Conservation (phyloP, 2,888 invertebrate species). For the Blera fallax region DNA sequence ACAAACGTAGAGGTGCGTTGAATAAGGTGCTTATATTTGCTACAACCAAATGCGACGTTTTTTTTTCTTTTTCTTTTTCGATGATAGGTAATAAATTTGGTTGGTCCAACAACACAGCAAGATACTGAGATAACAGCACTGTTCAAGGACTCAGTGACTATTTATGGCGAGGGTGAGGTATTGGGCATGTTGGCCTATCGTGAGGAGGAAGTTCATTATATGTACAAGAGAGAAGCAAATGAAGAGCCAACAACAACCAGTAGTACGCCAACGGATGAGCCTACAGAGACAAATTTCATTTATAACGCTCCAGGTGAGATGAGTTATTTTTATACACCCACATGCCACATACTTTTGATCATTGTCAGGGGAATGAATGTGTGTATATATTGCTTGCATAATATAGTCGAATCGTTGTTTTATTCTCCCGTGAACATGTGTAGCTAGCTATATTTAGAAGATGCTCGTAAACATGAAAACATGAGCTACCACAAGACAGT, state of each 20-base stretch:
- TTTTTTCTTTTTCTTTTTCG: background rate
- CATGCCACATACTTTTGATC: background rate
- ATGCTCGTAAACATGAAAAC: constrained; percentile 9
- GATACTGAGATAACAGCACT: constrained; percentile 85
- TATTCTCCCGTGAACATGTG: background rate
- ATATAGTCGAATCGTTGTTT: background rate
- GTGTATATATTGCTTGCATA: constrained; percentile 24
- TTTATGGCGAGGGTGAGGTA: constrained; percentile 84
- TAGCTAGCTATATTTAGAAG: constrained; percentile 19
- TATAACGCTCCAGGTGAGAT: constrained; percentile 83
- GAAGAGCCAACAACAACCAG: constrained; percentile 77
- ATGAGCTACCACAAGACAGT: background rate
- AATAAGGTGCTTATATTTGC: too few relatives aligned
- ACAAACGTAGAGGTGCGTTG: constrained; percentile 84
- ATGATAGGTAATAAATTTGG: constrained; percentile 83
- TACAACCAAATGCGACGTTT: too few relatives aligned
- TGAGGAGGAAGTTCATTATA: constrained; percentile 78
- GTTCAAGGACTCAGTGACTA: constrained; percentile 84
- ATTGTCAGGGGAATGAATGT: background rate
- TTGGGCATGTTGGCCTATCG: constrained; percentile 84
- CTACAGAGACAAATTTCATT: constrained; percentile 82
- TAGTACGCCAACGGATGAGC: constrained; percentile 77
- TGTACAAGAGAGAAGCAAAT: constrained; percentile 78
- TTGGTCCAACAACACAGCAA: constrained; percentile 84
- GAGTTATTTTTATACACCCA: constrained; percentile 33